A percentile compares a stretch with the other conserved stretches of the same genome.
Conservation (phyloP, 2,888 invertebrate species). For the Lithophane socia region DNA sequence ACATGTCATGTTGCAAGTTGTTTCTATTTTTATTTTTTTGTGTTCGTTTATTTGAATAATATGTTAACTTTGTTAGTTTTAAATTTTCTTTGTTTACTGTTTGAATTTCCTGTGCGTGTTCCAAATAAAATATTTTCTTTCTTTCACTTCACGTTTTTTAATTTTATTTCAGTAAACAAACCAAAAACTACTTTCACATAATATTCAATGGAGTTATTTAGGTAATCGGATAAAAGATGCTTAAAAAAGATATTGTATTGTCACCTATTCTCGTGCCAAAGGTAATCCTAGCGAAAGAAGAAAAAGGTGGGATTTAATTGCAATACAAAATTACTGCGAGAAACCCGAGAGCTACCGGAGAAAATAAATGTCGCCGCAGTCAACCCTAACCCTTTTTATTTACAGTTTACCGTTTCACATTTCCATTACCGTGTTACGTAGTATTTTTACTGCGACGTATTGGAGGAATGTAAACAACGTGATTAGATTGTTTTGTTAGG, state of each 20-base stretch:
- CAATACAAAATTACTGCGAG: conserved; percentile 76
- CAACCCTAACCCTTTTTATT: conserved; percentile 69
- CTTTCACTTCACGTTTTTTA: neutral
- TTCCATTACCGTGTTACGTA: conserved; percentile 50
- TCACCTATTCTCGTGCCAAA: conserved; percentile 64
- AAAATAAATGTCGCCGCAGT: conserved; percentile 67
- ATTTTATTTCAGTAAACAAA: neutral
- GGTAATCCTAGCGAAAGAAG: conserved; percentile 74
- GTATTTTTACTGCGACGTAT: conserved; percentile 44
- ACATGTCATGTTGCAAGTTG: too few relatives aligned
- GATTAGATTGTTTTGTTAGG: conserved; percentile 11
- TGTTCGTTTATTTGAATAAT: too few relatives aligned
- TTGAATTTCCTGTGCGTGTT: too few relatives aligned
- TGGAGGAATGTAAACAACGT: conserved; percentile 16
- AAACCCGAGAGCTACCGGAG: conserved; percentile 57
- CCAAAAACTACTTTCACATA: neutral
- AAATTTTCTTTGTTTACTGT: too few relatives aligned
- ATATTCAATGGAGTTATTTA: neutral
- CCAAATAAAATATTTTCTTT: too few relatives aligned
- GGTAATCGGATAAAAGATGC: neutral
- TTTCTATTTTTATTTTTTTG: too few relatives aligned
- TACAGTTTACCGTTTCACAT: conserved; percentile 61
- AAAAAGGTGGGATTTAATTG: conserved; percentile 76
- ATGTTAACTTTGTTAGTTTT: too few relatives aligned
- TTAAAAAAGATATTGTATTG: conserved; percentile 51